Conservation (phyloP, 2,113 vertebrate genomes). For the Ornithorhynchus anatinus region DNA sequence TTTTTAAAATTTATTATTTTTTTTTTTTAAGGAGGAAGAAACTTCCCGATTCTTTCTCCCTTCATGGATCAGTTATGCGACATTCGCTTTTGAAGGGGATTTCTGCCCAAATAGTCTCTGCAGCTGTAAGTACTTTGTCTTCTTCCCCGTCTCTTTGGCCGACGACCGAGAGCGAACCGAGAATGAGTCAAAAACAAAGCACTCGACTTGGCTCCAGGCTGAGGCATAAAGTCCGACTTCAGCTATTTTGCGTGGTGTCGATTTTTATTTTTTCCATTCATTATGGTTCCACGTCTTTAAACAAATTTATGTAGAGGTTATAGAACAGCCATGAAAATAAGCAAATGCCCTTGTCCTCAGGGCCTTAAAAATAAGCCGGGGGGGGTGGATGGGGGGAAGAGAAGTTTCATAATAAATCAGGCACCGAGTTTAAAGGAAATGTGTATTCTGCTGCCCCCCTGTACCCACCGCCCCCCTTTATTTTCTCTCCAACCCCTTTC, state of each 20-base stretch:
- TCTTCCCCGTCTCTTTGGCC: slow-evolving; percentile 2
- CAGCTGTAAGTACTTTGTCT: slow-evolving; percentile 81
- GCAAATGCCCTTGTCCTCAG: slow-evolving; percentile 9
- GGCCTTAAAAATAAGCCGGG: no score
- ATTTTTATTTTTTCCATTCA: slow-evolving; percentile 38
- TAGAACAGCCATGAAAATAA: slow-evolving; percentile 19
- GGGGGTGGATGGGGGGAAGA: slow-evolving; percentile 11
- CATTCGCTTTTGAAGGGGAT: slow-evolving; percentile 92
- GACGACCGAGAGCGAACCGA: slow-evolving; percentile 22
- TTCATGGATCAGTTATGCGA: slow-evolving; percentile 90
- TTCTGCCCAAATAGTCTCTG: slow-evolving; percentile 95
- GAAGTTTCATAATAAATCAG: background rate
- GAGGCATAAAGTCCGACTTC: slow-evolving; percentile 34
- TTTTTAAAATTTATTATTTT: slow-evolving; percentile 4
- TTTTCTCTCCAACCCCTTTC: background rate
- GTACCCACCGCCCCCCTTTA: background rate
- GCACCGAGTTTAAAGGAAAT: no score
- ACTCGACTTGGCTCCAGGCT: slow-evolving; percentile 19
- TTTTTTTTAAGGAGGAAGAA: slow-evolving; percentile 71
- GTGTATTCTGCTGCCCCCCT: background rate
- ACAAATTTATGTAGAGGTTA: slow-evolving; percentile 36
- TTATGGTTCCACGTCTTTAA: slow-evolving; percentile 32
- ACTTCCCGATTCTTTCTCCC: slow-evolving; percentile 70
- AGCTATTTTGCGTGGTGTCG: slow-evolving; percentile 28
- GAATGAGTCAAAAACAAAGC: slow-evolving; percentile 29